Conservation (phyloP, 2,888 invertebrate genomes). For the Dryobotodes eremita region DNA sequence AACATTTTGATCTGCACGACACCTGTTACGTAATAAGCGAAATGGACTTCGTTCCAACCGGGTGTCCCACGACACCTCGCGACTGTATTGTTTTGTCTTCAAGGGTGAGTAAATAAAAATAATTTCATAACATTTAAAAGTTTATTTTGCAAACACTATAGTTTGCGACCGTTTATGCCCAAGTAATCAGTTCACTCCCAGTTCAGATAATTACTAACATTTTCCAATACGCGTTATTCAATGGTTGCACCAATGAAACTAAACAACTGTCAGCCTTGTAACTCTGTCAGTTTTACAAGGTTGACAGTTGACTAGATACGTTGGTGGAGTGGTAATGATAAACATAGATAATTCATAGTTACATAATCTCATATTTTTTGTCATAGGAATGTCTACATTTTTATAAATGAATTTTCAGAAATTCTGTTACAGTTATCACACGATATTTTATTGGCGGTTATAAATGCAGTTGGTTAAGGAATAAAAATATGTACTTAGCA, state of each 20-base stretch:
- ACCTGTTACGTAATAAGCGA: not conserved
- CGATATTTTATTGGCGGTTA: constrained; percentile 15
- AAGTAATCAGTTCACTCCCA: constrained; percentile 52
- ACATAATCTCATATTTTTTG: constrained; percentile 2
- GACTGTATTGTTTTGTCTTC: not conserved
- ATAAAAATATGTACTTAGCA: constrained; percentile 16
- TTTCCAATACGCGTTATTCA: constrained; percentile 13
- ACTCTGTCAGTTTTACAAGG: not conserved
- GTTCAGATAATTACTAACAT: constrained; percentile 26
- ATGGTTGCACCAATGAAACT: constrained; percentile 10
- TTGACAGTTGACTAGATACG: not conserved
- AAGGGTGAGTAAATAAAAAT: constrained; percentile 30
- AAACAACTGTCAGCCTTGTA: not conserved
- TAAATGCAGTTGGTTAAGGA: constrained; percentile 40
- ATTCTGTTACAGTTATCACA: constrained; percentile 11
- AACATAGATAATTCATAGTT: not conserved
- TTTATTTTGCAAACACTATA: constrained; percentile 63
- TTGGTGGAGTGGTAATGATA: not conserved
- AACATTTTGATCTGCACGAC: not conserved
- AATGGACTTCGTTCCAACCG: not conserved
- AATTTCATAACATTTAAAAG: constrained; percentile 33
- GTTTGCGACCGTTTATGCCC: constrained; percentile 50
- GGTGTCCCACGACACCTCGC: not conserved
- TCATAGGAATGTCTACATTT: constrained; percentile 22
- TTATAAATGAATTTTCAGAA: not conserved